These are phyloP conservation scores for Dorcus hopei DNA, from an alignment of 2,888 invertebrate genomes.

Conservation along the genomic window DNA sequence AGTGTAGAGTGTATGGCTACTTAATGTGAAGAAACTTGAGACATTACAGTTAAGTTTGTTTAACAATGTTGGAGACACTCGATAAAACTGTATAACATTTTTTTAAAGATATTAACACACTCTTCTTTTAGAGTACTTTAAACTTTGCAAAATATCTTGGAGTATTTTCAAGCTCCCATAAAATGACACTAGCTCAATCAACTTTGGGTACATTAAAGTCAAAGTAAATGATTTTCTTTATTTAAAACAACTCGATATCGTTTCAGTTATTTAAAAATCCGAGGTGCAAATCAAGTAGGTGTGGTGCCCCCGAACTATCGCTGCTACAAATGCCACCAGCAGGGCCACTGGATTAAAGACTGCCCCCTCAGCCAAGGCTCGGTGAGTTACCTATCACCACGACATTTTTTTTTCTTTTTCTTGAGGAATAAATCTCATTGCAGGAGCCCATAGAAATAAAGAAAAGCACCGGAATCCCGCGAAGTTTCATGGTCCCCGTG, in stretches of 20 bases:
- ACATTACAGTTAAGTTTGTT: too few species aligned
- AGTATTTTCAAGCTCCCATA: too few species aligned
- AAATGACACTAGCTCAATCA: too few species aligned
- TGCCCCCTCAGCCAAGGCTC: conserved; percentile 72
- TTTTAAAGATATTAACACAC: too few species aligned
- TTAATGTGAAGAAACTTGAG: too few species aligned
- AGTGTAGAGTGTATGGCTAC: too few species aligned
- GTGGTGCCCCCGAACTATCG: conserved; percentile 88
- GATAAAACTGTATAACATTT: too few species aligned
- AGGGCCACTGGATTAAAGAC: conserved; percentile 97
- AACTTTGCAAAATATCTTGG: too few species aligned
- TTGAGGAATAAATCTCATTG: conserved; percentile 20
- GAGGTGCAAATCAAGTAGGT: conserved; percentile 84
- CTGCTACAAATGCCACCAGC: conserved; percentile 91
- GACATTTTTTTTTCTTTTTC: background rate
- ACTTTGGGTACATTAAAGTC: too few species aligned
- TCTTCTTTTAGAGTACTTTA: too few species aligned
- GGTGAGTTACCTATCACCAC: conserved; percentile 39
- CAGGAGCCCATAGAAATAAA: conserved; percentile 76
- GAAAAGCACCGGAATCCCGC: conserved; percentile 95
- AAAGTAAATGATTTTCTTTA: background rate
- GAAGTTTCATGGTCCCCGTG: conserved; percentile 94
- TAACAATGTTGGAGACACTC: too few species aligned
- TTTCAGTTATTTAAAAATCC: conserved; percentile 80
- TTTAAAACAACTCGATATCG: background rate